phyloP scores from a whole-genome alignment of 2,888 invertebrate species.

The Mantis religiosa region DNA sequence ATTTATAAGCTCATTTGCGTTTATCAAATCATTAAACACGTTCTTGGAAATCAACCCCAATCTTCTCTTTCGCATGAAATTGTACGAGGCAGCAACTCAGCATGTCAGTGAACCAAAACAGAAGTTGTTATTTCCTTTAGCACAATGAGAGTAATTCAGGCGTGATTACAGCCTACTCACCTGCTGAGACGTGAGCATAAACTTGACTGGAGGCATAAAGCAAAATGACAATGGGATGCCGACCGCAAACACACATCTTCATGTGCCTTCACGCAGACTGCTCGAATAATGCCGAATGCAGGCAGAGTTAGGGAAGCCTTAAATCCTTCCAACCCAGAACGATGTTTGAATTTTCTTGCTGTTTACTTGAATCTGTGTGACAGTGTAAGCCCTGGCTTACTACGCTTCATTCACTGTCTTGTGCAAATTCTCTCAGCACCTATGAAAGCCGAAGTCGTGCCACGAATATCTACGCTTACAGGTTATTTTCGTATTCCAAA shows the following conservation, averaged over 20 bases:
- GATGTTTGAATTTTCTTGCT: not conserved
- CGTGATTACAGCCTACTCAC: too few relatives aligned
- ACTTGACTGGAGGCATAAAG: not conserved
- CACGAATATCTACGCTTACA: not conserved
- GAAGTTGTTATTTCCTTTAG: too few relatives aligned
- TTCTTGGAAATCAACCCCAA: too few relatives aligned
- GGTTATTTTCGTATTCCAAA: not conserved
- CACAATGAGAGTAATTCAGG: too few relatives aligned
- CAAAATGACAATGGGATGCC: not conserved
- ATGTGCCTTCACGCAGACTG: too few relatives aligned
- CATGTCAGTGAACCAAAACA: too few relatives aligned
- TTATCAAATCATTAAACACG: too few relatives aligned
- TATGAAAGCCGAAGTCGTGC: not conserved
- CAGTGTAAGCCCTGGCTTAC: not conserved
- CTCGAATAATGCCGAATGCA: not conserved
- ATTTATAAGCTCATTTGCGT: too few relatives aligned
- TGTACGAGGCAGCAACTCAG: too few relatives aligned
- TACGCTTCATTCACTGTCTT: not conserved
- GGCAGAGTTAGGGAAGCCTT: not conserved
- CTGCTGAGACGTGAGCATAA: not conserved
- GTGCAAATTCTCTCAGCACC: not conserved
- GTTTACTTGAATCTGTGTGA: not conserved
- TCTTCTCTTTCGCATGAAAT: too few relatives aligned
- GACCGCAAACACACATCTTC: not conserved
- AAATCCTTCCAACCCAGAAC: not conserved